Conservation (phyloP, 2,797 vertebrate genomes). For the Cichlasoma orientale region DNA sequence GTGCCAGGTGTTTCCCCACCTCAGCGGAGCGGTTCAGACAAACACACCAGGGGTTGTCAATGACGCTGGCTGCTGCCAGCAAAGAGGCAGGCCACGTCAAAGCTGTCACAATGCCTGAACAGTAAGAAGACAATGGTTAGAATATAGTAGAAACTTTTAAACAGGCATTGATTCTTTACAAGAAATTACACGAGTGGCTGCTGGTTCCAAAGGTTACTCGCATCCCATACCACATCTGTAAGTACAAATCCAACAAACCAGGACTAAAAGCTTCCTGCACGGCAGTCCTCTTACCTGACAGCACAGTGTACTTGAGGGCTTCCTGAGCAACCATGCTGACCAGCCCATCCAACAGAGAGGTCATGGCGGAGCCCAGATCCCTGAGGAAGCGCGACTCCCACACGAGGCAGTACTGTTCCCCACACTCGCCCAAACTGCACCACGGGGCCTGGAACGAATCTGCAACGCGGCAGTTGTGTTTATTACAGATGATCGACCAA, state of each 20-base stretch:
- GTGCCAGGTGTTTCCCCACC: slow-evolving; percentile 95
- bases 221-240: not conserved
- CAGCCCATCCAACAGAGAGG: slow-evolving; percentile 89
- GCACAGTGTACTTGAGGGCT: slow-evolving; percentile 93
- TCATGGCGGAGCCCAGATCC: slow-evolving; percentile 89
- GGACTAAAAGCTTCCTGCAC: not conserved
- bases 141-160: not conserved
- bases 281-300: slow-evolving; percentile 84
- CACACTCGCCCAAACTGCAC: slow-evolving; percentile 85
- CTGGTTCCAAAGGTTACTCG: not conserved
- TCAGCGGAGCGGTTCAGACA: slow-evolving; percentile 94
- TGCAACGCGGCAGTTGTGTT: slow-evolving; percentile 40
- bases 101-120: slow-evolving; percentile 89
- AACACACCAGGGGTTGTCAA: slow-evolving; percentile 97
- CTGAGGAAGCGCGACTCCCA: slow-evolving; percentile 96
- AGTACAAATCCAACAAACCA: not conserved
- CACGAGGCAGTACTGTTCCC: slow-evolving; percentile 94
- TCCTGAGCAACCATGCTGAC: slow-evolving; percentile 95
- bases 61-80: slow-evolving; percentile 89
- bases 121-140: not conserved
- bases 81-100: slow-evolving; percentile 93
- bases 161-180: not conserved
- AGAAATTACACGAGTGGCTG: not conserved
- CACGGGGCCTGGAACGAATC: slow-evolving; percentile 91
- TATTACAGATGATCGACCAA: not conserved